Percentiles rank a stretch among this genome's conserved stretches.
These are phyloP conservation scores for Chymomyza fuscimana DNA, from an alignment of 2,888 invertebrate species.

Conservation along the genomic window DNA sequence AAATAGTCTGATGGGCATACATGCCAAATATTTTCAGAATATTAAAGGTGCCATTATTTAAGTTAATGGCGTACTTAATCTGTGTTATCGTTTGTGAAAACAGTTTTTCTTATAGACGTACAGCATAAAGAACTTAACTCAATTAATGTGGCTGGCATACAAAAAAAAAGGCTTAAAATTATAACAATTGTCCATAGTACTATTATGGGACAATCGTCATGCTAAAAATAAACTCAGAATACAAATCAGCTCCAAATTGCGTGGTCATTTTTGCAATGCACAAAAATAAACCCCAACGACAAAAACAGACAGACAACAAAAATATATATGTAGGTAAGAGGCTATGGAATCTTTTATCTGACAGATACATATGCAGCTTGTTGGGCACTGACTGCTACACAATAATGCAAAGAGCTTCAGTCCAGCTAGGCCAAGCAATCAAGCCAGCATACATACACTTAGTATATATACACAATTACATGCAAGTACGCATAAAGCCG, in stretches of 20 bases:
- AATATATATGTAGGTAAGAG: neutral
- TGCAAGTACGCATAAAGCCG: slow-evolving; percentile 10
- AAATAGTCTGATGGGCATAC: slow-evolving; percentile 7
- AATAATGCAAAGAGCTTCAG: slow-evolving; percentile 7
- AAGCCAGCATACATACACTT: slow-evolving; percentile 1
- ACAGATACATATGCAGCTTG: neutral
- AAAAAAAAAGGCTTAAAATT: slow-evolving; percentile 1
- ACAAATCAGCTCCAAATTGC: slow-evolving; percentile 5
- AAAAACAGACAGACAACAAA: neutral
- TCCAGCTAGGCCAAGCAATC: neutral
- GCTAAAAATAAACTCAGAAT: slow-evolving; percentile 14
- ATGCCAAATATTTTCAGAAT: slow-evolving; percentile 25
- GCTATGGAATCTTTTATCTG: neutral
- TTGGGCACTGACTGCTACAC: neutral
- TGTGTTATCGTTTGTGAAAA: neutral
- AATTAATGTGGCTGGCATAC: neutral
- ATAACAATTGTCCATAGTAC: neutral
- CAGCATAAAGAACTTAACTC: neutral
- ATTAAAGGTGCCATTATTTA: neutral
- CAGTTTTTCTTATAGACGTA: neutral
- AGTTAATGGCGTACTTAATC: neutral
- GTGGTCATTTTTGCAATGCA: slow-evolving; percentile 8
- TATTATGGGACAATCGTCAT: neutral
- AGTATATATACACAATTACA: neutral
- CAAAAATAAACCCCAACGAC: neutral